phyloP scores from a whole-genome alignment of 2,113 vertebrate genomes.

The Phainopepla nitens region DNA sequence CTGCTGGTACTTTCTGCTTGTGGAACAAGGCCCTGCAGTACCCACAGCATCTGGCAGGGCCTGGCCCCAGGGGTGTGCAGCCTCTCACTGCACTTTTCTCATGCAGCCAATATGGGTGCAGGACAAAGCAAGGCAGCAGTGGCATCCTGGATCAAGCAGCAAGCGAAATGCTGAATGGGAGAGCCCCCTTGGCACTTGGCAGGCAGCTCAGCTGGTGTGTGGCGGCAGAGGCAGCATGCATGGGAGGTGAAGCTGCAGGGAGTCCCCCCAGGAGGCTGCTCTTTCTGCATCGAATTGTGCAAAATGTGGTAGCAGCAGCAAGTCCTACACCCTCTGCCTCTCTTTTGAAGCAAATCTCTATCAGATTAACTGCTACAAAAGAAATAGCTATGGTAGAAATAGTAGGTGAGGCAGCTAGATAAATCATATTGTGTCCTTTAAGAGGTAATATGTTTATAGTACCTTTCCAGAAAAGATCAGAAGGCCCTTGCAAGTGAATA shows the following conservation, averaged over 20 bases:
- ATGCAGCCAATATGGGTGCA: accelerated
- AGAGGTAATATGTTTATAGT: background rate
- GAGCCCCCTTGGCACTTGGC: accelerated
- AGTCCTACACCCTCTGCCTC: background rate
- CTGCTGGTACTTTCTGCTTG: accelerated
- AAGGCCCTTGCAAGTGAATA: background rate
- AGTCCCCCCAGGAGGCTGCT: background rate
- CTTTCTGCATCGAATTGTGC: background rate
- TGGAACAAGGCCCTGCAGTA: accelerated
- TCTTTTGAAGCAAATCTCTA: background rate
- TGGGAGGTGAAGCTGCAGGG: background rate
- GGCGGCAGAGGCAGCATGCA: accelerated
- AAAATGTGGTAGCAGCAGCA: background rate
- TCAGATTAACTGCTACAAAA: slow-evolving; percentile 13
- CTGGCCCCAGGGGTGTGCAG: accelerated
- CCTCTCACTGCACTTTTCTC: background rate
- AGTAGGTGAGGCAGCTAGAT: background rate
- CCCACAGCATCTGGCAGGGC: accelerated
- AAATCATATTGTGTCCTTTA: background rate
- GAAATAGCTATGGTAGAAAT: background rate
- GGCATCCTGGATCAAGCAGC: background rate
- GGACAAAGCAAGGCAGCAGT: accelerated
- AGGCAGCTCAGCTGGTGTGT: accelerated
- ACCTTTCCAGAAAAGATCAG: background rate
- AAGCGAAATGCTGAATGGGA: background rate